Conservation (phyloP, 2,888 invertebrate genomes). For the Agrochola litura region DNA sequence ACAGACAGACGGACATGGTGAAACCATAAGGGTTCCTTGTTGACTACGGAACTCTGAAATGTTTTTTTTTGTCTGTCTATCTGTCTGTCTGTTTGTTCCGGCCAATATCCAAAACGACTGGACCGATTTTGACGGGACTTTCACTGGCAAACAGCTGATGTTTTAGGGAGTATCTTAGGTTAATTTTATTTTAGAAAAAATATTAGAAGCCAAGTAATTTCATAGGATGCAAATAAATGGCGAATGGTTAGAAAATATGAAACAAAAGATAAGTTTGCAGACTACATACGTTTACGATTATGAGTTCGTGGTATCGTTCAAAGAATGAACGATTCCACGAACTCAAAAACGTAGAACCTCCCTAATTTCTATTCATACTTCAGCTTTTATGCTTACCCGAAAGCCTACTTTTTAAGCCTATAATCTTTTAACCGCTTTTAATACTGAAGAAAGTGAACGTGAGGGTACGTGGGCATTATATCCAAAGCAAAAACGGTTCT, state of each 20-base stretch:
- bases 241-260: not conserved
- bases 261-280: not conserved
- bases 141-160: too few relatives aligned
- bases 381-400: not conserved
- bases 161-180: too few relatives aligned
- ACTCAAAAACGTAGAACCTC: not conserved
- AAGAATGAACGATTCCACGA: not conserved
- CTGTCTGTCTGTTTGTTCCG: too few relatives aligned
- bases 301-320: not conserved
- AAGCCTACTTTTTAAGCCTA: not conserved
- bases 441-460: not conserved
- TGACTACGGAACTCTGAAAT: too few relatives aligned
- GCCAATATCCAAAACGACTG: too few relatives aligned
- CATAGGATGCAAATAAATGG: not conserved
- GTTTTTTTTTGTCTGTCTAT: too few relatives aligned
- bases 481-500: conserved; percentile 2
- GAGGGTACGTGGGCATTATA: not conserved
- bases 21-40: too few relatives aligned
- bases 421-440: not conserved
- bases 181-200: too few relatives aligned
- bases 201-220: not conserved
- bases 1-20: too few relatives aligned
- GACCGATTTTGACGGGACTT: too few relatives aligned
- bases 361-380: conserved; percentile 7
- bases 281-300: not conserved